Base-by-base conservation (phyloP, 2,888 invertebrate species). In the Polylopha cassiicola region DNA sequence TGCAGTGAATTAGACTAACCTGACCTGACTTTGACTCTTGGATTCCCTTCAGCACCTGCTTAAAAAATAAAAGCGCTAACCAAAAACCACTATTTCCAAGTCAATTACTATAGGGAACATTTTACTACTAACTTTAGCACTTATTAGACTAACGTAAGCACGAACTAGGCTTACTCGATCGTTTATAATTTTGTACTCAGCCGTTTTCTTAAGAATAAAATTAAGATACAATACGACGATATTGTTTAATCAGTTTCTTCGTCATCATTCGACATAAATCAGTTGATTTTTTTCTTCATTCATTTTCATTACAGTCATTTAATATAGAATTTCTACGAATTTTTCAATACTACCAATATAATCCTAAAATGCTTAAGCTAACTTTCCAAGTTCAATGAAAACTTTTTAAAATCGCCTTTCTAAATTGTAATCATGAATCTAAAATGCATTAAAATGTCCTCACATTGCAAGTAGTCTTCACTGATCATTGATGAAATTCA, bases 51-150 rank as follows among this genome's bases (percentile, higher is more conserved):
- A 60, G 68, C 73, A 72, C 46, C 21, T 21, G 34, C 34, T 37
- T 47, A 37, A 43, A 43, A 48, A 49, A 44, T 53, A 55, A 51
- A 60, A 58, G 60, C 63, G 71, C 73, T 69, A 72, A 66, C 68
- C 66, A 71, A 77, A 56, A 73, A 69, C 80, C 84, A 88, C 90
- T 89, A 89, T 89, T 89, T 91, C 90, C 89, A 91, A 90, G 92
- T 92, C 91, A 92, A 92, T 92, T 92, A 92, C 87, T 90, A 88
- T 91, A 91, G 91, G 91, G 91, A 91, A 91, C 91, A 92, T 89
- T 86, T 87, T 87, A 87, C 87, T 87, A 88, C 73, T 79, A 80
- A 78, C 71, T 81, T 57, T 75, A 85, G 82, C 80, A 80, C 75
- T 76, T 84, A 81, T 70, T 80, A 82, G 67, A 55, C 38, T 56